Percentiles rank a stretch among this genome's conserved stretches.
Conservation (phyloP, 2,888 invertebrate genomes). For the Cecidostiba fungosa region DNA sequence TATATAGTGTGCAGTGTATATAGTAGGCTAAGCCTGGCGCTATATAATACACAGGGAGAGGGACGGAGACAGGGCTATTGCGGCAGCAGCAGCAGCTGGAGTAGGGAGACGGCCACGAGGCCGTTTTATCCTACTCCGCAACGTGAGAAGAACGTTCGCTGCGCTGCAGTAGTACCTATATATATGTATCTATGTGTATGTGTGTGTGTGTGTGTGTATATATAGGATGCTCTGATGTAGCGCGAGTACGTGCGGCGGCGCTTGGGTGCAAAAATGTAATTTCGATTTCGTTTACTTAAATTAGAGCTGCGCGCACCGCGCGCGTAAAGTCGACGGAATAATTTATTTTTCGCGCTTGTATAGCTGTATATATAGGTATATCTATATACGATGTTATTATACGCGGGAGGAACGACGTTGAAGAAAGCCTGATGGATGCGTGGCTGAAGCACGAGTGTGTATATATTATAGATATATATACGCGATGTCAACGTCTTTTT, state of each 20-base stretch:
- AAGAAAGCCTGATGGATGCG: conserved; percentile 3
- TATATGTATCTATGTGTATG: background rate
- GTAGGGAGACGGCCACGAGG: conserved; percentile 49
- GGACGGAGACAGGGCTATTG: conserved; percentile 6
- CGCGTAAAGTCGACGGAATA: background rate
- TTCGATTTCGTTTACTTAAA: conserved; percentile 5
- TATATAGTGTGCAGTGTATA: background rate
- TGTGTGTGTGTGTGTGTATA: background rate
- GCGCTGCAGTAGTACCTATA: background rate
- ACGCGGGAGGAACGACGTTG: background rate
- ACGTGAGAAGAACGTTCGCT: background rate
- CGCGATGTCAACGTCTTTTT: background rate
- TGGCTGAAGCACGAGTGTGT: background rate
- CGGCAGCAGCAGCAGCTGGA: background rate
- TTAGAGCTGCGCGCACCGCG: background rate
- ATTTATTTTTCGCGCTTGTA: background rate
- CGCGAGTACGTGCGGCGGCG: background rate
- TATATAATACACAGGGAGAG: conserved; percentile 7
- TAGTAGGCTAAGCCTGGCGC: background rate
- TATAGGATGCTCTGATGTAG: background rate
- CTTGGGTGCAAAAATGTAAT: background rate
- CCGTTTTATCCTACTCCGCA: conserved; percentile 22
- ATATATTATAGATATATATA: too few relatives aligned
- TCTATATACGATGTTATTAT: background rate
- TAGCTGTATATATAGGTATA: background rate